Evolutionary conservation across 2,797 vertebrate genomes (phyloP), one percentile per base, ranked within the genome.

Genomic region (Streptopelia turtur): DNA sequence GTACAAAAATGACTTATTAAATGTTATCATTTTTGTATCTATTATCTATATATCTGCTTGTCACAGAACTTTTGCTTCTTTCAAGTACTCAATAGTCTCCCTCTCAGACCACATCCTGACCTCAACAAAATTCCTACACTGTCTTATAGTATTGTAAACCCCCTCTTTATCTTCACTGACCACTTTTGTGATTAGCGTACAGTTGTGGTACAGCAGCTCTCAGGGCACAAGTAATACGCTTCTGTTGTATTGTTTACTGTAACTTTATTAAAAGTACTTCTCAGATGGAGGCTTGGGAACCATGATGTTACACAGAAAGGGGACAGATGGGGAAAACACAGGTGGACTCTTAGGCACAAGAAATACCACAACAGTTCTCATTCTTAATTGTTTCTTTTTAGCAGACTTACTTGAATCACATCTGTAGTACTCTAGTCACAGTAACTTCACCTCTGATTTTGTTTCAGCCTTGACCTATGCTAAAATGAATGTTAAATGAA

Each of bases 101-200:
- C 28, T 56, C 28, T 25, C 5, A 59, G 70, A 72, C 16, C 53
- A 90, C 30, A 65, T 64, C 55, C 50, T 74, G 70, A 88, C 16
- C 35, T 60, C 69, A 79, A 13, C 6, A 2, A 18, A 77, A 65
- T 50, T 78, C 37, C 31, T 71, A 3, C 13, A 31, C 4, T 8
- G 18, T 39, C 21, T 35, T 80, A 25, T 1, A 68, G 20, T 33
- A 65, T 3, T 3, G 2, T 65, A 61, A 57, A 4, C 1, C 0
- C 16, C 3, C 12, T 14, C 9, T 63, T 74, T 18, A 45, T 25
- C 41, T 65, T 83, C 18, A 84, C 24, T 68, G 76, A 50, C 20
- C 25, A 12, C 37, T 60, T 47, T 6, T 33, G 20, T 56, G 16
- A 80, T 72, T 17, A 60, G 27, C 7, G 3, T 45, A 61, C 37